A percentile compares a stretch with the other conserved stretches of the same genome.
Conservation (phyloP, 2,888 invertebrate genomes). For the Peribatodes rhomboidaria region DNA sequence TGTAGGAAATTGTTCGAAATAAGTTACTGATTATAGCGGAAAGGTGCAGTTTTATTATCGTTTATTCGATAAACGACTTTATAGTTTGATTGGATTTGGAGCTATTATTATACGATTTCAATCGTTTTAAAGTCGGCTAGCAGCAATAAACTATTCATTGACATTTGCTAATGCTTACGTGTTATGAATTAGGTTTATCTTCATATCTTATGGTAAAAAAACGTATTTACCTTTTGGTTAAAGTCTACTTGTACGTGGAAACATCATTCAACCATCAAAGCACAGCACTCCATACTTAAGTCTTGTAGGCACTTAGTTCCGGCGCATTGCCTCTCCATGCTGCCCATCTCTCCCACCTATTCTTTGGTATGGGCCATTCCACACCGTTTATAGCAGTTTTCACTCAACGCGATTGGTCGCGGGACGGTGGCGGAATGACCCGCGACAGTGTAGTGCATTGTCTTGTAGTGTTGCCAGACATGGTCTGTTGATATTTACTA, state of each 20-base stretch:
- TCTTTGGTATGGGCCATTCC: slow-evolving; percentile 58
- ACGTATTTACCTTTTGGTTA: neutral
- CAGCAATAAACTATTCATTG: too few species aligned
- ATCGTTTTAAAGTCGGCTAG: neutral
- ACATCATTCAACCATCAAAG: slow-evolving; percentile 6
- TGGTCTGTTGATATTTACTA: slow-evolving; percentile 52
- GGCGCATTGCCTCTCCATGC: slow-evolving; percentile 55
- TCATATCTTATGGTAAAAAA: neutral
- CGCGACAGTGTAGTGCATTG: slow-evolving; percentile 71
- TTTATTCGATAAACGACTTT: slow-evolving; percentile 64
- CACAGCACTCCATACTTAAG: slow-evolving; percentile 28
- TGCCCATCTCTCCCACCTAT: slow-evolving; percentile 46
- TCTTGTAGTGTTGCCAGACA: slow-evolving; percentile 62
- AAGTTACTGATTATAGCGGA: slow-evolving; percentile 71
- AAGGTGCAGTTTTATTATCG: slow-evolving; percentile 68
- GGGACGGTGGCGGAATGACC: slow-evolving; percentile 65
- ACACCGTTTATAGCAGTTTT: slow-evolving; percentile 81
- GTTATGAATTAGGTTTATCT: too few species aligned
- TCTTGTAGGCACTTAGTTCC: slow-evolving; percentile 35
- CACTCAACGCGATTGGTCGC: slow-evolving; percentile 83
- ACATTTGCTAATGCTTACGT: too few species aligned
- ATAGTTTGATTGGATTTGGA: slow-evolving; percentile 60
- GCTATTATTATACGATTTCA: neutral
- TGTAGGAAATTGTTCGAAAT: slow-evolving; percentile 77
- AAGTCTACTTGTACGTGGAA: neutral